Percentiles rank a stretch among this genome's conserved stretches.
Conservation (phyloP, 37 sponge, comb jelly and placozoan genomes). For the Beroe ovata region DNA sequence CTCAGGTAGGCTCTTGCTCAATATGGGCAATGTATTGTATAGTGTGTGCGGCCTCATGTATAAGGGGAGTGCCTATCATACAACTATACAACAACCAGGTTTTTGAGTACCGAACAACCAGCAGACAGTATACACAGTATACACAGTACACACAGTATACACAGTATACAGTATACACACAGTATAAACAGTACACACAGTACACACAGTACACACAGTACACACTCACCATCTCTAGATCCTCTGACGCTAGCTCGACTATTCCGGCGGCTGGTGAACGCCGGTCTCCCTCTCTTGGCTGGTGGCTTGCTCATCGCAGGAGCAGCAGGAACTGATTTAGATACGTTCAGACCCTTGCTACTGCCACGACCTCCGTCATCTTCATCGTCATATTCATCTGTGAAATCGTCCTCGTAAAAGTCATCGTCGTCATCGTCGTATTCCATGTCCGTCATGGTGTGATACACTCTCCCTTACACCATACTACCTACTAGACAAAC, state of each 20-base stretch:
- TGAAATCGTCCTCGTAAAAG: slow-evolving; percentile 64
- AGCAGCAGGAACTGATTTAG: background rate
- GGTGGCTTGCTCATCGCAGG: background rate
- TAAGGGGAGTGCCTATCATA: too few relatives aligned
- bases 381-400: slow-evolving; percentile 18
- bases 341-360: slow-evolving; percentile 12
- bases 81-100: too few relatives aligned
- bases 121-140: too few relatives aligned
- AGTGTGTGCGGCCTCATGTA: too few relatives aligned
- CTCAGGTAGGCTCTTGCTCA: too few relatives aligned
- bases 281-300: background rate
- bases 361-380: slow-evolving; percentile 34
- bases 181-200: too few relatives aligned
- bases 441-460: slow-evolving; percentile 27
- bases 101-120: too few relatives aligned
- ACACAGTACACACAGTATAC: too few relatives aligned
- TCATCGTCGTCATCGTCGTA: slow-evolving; percentile 42
- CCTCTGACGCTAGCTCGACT: background rate
- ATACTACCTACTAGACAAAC: slow-evolving; percentile 43
- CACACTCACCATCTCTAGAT: background rate
- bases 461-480: too few relatives aligned
- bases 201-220: too few relatives aligned
- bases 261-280: background rate
- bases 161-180: too few relatives aligned
- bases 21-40: too few relatives aligned